A percentile compares a stretch with the other conserved stretches of the same genome.
Evolutionary conservation across 2,113 vertebrate genomes (phyloP).

Genomic region (Trachemys scripta): DNA sequence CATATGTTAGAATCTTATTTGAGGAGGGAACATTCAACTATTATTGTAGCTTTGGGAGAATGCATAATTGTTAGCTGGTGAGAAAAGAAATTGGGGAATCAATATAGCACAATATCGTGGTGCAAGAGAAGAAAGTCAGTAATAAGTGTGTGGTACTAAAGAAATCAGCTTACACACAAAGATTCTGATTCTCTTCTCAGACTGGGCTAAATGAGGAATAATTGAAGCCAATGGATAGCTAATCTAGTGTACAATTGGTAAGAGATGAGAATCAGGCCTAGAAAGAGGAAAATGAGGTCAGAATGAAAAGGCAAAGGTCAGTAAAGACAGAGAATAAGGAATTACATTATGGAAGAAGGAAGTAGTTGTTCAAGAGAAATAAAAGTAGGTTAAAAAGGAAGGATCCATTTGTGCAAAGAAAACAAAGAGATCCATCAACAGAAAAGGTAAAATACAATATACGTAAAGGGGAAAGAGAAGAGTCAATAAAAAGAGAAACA

Average conservation of each 20-base stretch:
- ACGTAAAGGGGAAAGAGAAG: not conserved
- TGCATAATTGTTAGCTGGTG: not conserved
- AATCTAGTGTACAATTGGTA: not conserved
- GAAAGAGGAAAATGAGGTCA: not conserved
- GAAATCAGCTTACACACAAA: not conserved
- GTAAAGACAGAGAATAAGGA: not conserved
- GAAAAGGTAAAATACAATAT: not conserved
- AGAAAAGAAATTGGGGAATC: not conserved
- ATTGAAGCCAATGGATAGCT: not conserved
- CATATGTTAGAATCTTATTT: not conserved
- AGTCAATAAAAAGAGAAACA: not conserved
- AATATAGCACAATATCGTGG: not conserved
- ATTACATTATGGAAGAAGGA: not conserved
- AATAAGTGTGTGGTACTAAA: not conserved
- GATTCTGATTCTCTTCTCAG: not conserved
- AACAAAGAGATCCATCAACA: not conserved
- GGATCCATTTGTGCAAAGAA: not conserved
- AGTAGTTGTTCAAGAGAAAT: not conserved
- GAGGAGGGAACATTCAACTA: not conserved
- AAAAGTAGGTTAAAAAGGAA: not conserved
- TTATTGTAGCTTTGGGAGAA: not conserved
- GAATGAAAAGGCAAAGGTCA: slow-evolving; percentile 5
- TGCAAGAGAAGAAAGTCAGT: not conserved
- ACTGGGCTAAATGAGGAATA: slow-evolving; percentile 3
- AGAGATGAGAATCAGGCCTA: not conserved